Evolutionary conservation across 92 coral and sea anemone species (phyloP).

Genomic region (Galaxea fascicularis): DNA sequence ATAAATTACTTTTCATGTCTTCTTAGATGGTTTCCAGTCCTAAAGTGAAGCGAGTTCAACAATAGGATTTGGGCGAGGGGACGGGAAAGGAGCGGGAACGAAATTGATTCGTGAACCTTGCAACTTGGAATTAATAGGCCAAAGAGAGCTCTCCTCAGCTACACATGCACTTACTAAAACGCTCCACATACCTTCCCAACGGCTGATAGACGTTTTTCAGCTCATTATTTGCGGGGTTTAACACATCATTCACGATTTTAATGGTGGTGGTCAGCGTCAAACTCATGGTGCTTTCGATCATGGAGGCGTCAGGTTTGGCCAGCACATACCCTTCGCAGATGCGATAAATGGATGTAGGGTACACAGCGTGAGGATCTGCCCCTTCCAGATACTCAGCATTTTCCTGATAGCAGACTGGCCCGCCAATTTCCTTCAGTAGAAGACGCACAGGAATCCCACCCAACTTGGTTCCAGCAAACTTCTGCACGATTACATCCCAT

Average conservation of each 20-base stretch:
- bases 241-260: constrained; percentile 62
- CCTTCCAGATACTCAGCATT: constrained; percentile 59
- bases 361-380: constrained; percentile 75
- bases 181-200: constrained; percentile 46
- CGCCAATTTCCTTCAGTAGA: constrained; percentile 40
- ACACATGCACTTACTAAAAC: too few species aligned
- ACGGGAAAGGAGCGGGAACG: too few species aligned
- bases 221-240: constrained; percentile 52
- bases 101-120: background rate
- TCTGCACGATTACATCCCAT: constrained; percentile 41
- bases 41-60: too few species aligned
- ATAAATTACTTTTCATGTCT: too few species aligned
- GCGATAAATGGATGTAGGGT: constrained; percentile 76
- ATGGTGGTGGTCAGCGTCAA: constrained; percentile 73
- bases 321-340: constrained; percentile 68
- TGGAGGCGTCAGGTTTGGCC: constrained; percentile 73
- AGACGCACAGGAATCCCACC: constrained; percentile 44
- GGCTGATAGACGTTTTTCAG: constrained; percentile 67
- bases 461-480: constrained; percentile 9
- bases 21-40: too few species aligned
- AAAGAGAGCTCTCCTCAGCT: background rate
- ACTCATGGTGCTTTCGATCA: constrained; percentile 74
- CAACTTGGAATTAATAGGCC: background rate
- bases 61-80: too few species aligned
- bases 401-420: constrained; percentile 52